phyloP scores from a whole-genome alignment of 2,113 vertebrate genomes.

The Perca flavescens region DNA sequence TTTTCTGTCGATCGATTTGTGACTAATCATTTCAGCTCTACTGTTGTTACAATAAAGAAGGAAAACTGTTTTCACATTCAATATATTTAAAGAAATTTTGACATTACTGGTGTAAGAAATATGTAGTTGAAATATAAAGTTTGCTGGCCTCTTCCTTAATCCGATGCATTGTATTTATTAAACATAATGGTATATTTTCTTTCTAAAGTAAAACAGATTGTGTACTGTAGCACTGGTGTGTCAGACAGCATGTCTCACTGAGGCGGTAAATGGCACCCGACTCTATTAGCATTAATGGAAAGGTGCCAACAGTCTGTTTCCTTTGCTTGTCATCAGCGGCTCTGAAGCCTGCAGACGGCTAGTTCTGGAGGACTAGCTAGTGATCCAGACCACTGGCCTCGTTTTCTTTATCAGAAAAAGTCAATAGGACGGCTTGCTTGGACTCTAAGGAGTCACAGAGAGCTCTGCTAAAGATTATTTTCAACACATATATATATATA shows the following conservation, averaged over 20 bases:
- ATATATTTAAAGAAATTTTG: background rate
- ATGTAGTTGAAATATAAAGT: background rate
- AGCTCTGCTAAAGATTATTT: background rate
- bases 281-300: constrained; percentile 72
- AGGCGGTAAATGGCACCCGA: constrained; percentile 57
- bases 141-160: background rate
- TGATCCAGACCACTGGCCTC: constrained; percentile 15
- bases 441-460: background rate
- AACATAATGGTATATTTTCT: background rate
- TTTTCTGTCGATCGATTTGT: background rate
- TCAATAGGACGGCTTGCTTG: background rate
- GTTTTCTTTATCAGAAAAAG: constrained; percentile 15
- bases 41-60: background rate
- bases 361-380: constrained; percentile 5
- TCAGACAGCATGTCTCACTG: constrained; percentile 39
- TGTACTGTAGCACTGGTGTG: constrained; percentile 41
- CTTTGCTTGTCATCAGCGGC: constrained; percentile 63
- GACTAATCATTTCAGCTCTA: background rate
- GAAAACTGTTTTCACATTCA: background rate
- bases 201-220: constrained; percentile 14
- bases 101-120: background rate
- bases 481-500: too few relatives aligned
- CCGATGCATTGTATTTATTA: background rate
- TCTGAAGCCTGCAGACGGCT: constrained; percentile 33
- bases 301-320: constrained; percentile 71